These are phyloP conservation scores for Caloenas nicobarica DNA, from an alignment of 2,113 vertebrate genomes.

Conservation along the genomic window DNA sequence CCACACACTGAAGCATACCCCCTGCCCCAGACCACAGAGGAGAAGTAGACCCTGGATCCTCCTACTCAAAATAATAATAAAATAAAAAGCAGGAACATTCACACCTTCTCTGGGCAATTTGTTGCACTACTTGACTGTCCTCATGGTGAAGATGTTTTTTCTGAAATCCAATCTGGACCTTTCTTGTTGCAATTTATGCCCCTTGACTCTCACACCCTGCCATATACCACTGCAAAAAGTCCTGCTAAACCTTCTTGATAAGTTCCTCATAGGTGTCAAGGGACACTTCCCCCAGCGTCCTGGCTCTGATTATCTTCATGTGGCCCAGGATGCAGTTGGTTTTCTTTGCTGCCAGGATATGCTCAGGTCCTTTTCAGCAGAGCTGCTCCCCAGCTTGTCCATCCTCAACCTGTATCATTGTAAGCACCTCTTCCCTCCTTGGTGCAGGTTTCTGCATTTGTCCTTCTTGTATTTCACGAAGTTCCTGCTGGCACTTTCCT, in stretches of 20 bases:
- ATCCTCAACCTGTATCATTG: background rate
- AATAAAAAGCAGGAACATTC: background rate
- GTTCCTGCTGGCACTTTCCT: background rate
- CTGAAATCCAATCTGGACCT: background rate
- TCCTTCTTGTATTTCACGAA: background rate
- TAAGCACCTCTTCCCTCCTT: background rate
- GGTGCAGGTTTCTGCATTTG: background rate
- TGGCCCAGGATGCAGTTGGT: background rate
- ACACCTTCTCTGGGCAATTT: background rate
- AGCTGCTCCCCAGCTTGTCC: too few relatives aligned
- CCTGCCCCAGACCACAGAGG: background rate
- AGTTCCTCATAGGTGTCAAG: background rate
- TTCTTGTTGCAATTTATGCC: background rate
- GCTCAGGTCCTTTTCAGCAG: background rate
- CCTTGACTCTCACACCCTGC: background rate
- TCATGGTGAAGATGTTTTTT: background rate
- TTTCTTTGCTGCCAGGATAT: background rate
- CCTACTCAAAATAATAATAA: background rate
- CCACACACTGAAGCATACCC: background rate
- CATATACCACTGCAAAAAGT: background rate
- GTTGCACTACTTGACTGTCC: background rate
- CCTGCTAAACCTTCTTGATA: background rate
- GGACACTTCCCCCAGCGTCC: background rate
- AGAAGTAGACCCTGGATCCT: background rate
- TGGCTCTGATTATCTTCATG: background rate